These are phyloP conservation scores for Orussus abietinus DNA, from an alignment of 1,140 invertebrate species.

Conservation along the genomic window DNA sequence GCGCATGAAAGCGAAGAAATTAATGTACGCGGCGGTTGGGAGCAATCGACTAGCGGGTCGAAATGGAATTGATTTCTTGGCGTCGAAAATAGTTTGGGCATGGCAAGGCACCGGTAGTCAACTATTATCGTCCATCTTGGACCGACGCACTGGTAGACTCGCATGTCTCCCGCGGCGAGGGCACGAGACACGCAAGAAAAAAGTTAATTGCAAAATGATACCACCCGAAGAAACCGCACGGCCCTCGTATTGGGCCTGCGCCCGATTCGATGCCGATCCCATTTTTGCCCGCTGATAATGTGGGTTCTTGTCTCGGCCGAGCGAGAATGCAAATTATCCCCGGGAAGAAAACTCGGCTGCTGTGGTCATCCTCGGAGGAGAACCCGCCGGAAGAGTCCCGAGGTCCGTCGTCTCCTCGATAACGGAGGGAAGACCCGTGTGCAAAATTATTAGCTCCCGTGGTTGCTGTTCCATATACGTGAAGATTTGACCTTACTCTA, in stretches of 20 bases:
- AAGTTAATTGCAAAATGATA: conserved; percentile 46
- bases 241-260: conserved; percentile 14
- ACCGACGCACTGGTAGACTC: conserved; percentile 4
- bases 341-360: conserved; percentile 10
- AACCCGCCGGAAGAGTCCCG: conserved; percentile 12
- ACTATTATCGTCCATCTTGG: too few relatives aligned
- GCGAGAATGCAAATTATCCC: conserved; percentile 48
- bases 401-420: conserved; percentile 8
- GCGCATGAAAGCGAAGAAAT: too few relatives aligned
- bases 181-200: conserved; percentile 23
- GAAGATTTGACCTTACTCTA: too few relatives aligned
- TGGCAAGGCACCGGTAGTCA: too few relatives aligned
- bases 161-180: conserved; percentile 8
- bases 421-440: too few relatives aligned
- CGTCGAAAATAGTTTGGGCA: too few relatives aligned
- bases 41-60: too few relatives aligned
- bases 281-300: conserved; percentile 37
- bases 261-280: conserved; percentile 34
- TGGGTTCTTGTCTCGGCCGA: conserved; percentile 36
- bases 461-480: too few relatives aligned
- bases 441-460: too few relatives aligned
- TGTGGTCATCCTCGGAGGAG: conserved; percentile 20
- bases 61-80: too few relatives aligned
- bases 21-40: too few relatives aligned
- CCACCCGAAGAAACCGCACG: conserved; percentile 35